A percentile compares a stretch with the other conserved stretches of the same genome.
Evolutionary conservation across 2,113 vertebrate species (phyloP).

Genomic region (Lichenostomus cassidix): DNA sequence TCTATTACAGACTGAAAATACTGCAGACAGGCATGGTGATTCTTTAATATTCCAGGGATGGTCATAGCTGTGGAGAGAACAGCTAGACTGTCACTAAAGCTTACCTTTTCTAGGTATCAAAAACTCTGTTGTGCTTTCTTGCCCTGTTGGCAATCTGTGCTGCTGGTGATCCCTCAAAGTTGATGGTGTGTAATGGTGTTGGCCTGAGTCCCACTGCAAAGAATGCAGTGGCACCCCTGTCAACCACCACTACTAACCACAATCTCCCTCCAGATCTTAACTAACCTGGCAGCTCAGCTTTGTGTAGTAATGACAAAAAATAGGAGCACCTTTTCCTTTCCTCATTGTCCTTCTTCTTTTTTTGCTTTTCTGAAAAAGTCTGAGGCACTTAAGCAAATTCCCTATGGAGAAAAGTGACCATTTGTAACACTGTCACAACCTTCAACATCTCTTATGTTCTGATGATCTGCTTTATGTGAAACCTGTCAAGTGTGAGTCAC

Average conservation of each 20-base stretch:
- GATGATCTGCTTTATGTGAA: slow-evolving; percentile 20
- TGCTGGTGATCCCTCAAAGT: not conserved
- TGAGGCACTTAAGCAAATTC: not conserved
- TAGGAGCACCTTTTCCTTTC: not conserved
- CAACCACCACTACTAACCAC: slow-evolving; percentile 29
- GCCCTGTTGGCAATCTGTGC: not conserved
- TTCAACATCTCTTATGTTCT: not conserved
- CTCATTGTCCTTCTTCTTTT: not conserved
- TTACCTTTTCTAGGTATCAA: not conserved
- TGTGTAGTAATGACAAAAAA: not conserved
- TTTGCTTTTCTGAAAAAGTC: not conserved
- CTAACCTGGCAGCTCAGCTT: slow-evolving; percentile 8
- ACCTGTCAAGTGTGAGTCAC: slow-evolving; percentile 9
- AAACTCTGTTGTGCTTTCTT: not conserved
- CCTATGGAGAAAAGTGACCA: not conserved
- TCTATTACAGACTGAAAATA: not conserved
- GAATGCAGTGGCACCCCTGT: not conserved
- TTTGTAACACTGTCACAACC: not conserved
- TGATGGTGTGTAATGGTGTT: not conserved
- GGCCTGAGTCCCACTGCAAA: not conserved
- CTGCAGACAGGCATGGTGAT: not conserved
- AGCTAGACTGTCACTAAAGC: not conserved
- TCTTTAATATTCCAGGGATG: not conserved
- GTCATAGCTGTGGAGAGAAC: not conserved
- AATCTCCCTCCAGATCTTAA: slow-evolving; percentile 28